Evolutionary conservation across 2,888 invertebrate genomes (phyloP), one percentile per base, ranked within the genome.

Genomic region (Ephialtes manifestator): DNA sequence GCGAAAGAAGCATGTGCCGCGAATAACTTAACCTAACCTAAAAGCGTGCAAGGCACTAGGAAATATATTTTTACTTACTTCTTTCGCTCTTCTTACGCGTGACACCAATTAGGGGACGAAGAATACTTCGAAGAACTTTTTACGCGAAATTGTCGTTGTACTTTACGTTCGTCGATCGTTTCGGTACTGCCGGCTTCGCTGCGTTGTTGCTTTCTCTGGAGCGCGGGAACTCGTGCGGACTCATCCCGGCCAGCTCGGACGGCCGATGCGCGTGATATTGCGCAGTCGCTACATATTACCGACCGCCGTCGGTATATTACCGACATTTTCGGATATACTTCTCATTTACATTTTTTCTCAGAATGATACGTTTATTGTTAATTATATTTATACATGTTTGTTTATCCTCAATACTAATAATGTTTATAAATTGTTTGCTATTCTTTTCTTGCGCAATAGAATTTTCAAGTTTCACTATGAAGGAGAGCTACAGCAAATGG

Each of bases 21-120:
- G 46, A 46, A 46, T 46, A 46, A 46, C 46, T 46, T 46, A 46
- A 46, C 46, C 46, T 46, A 46, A 46, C 46, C 46, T 46, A 46
- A 46, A 46, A 46, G 46, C 46, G 11, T 46, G 46, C 46, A 46
- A 10, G 46, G 46, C 46, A 46, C 46, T 46, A 46, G 46, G 4
- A 46, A 46, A 46, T 46, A 46, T 46, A 46, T 46, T 46, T 46
- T 46, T 46, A 46, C 46, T 46, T 46, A 46, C 46, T 46, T 46
- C 46, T 46, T 46, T 46, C 46, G 46, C 46, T 46, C 46, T 46
- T 46, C 46, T 46, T 46, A 46, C 46, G 46, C 46, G 46, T 46
- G 46, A 46, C 46, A 8, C 46, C 46, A 46, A 46, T 46, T 46
- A 46, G 46, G 46, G 15, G 46, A 46, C 46, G 46, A 46, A 46